phyloP scores from a whole-genome alignment of 2,113 vertebrate genomes.

The Mystacornis crossleyi region DNA sequence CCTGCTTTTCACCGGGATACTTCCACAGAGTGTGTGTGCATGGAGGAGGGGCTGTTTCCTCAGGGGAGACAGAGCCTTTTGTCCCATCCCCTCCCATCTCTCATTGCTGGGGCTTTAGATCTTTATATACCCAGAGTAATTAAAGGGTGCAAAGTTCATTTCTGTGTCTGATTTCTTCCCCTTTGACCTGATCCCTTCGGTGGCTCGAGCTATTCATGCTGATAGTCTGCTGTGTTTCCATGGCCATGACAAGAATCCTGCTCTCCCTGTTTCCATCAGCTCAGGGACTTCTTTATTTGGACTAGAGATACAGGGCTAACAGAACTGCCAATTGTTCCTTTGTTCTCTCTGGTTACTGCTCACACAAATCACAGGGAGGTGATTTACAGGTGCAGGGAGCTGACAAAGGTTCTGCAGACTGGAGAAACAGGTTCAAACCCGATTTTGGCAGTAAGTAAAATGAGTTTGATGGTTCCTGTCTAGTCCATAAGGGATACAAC shows the following conservation, averaged over 20 bases:
- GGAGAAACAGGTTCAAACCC: neutral
- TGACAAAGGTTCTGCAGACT: neutral
- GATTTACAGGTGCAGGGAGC: neutral
- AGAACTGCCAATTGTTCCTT: neutral
- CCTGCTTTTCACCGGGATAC: neutral
- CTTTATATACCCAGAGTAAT: neutral
- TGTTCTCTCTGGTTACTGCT: neutral
- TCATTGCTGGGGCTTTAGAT: neutral
- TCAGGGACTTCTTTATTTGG: slow-evolving; percentile 22
- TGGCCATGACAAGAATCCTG: neutral
- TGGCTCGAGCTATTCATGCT: neutral
- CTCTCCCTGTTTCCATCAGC: slow-evolving; percentile 14
- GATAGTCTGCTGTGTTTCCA: neutral
- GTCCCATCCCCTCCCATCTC: neutral
- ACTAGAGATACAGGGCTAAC: neutral
- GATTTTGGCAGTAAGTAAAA: neutral
- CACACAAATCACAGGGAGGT: neutral
- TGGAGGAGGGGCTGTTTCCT: slow-evolving; percentile 1
- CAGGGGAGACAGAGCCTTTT: neutral
- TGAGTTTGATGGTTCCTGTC: neutral
- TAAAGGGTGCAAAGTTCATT: slow-evolving; percentile 31
- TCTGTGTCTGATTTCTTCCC: neutral
- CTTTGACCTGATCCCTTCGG: neutral
- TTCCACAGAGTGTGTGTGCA: neutral
- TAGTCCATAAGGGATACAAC: neutral